Percentiles rank a stretch among this genome's conserved stretches.
Conservation (phyloP, 1,140 invertebrate species). For the Carposina sasakii region DNA sequence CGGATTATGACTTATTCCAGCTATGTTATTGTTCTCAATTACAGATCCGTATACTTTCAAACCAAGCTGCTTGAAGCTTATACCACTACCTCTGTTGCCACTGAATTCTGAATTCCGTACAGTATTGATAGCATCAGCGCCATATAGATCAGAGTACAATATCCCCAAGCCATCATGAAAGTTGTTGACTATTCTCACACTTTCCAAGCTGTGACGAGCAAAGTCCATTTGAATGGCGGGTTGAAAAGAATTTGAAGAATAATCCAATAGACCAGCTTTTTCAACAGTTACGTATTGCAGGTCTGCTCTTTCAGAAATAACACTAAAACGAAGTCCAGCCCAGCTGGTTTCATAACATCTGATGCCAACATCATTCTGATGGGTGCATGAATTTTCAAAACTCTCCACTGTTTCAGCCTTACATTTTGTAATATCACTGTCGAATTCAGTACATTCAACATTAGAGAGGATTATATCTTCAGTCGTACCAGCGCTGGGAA, state of each 20-base stretch:
- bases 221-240: slow-evolving; percentile 97
- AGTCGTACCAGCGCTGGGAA: slow-evolving; percentile 83
- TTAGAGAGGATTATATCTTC: slow-evolving; percentile 88
- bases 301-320: slow-evolving; percentile 88
- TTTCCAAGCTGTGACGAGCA: slow-evolving; percentile 91
- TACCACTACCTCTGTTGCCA: slow-evolving; percentile 89
- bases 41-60: slow-evolving; percentile 82
- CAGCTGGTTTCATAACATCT: slow-evolving; percentile 92
- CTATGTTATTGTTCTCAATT: slow-evolving; percentile 88
- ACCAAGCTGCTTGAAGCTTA: slow-evolving; percentile 91
- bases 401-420: slow-evolving; percentile 82
- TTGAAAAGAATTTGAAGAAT: slow-evolving; percentile 90
- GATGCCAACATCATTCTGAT: slow-evolving; percentile 90
- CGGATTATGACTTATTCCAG: slow-evolving; percentile 95
- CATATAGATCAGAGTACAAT: slow-evolving; percentile 91
- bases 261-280: slow-evolving; percentile 95
- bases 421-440: slow-evolving; percentile 93
- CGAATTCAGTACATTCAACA: slow-evolving; percentile 91
- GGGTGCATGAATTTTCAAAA: slow-evolving; percentile 92
- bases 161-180: slow-evolving; percentile 91
- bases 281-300: slow-evolving; percentile 92
- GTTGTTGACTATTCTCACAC: slow-evolving; percentile 86
- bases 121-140: slow-evolving; percentile 87
- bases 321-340: slow-evolving; percentile 93
- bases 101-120: slow-evolving; percentile 92